A percentile compares a stretch with the other conserved stretches of the same genome.
phyloP scores from a whole-genome alignment of 2,888 invertebrate genomes.

The Rapana venosa region DNA sequence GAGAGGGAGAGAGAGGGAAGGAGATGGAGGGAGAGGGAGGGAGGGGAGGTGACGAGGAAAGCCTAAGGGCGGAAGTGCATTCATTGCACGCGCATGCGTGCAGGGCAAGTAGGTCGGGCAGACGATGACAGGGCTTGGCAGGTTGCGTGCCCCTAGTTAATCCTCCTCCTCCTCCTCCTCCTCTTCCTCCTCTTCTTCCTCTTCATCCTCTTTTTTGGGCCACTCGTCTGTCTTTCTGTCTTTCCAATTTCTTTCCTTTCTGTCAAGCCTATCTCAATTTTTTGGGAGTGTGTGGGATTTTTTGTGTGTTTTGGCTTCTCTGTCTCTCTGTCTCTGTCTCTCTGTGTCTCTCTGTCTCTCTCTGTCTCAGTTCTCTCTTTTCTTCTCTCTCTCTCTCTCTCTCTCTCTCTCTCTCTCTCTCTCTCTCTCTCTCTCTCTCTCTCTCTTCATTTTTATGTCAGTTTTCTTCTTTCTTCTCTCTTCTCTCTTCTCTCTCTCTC shows the following conservation, averaged over 20 bases:
- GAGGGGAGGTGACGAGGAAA: background rate
- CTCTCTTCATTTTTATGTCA: background rate
- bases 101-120: background rate
- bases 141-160: constrained; percentile 3
- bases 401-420: background rate
- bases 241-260: background rate
- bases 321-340: too few species aligned
- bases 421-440: background rate
- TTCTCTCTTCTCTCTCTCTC: background rate
- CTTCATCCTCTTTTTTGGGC: background rate
- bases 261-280: background rate
- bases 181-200: background rate
- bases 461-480: background rate
- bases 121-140: background rate
- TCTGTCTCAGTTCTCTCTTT: too few species aligned
- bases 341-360: too few species aligned
- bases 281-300: too few species aligned
- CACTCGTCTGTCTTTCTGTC: background rate
- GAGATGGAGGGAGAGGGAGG: too few species aligned
- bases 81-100: background rate
- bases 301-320: background rate
- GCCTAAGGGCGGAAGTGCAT: constrained; percentile 4
- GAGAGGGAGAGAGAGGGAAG: too few species aligned
- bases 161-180: background rate
- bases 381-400: background rate